Evolutionary conservation across 2,888 invertebrate species (phyloP).

Genomic region (Protonemura montana): DNA sequence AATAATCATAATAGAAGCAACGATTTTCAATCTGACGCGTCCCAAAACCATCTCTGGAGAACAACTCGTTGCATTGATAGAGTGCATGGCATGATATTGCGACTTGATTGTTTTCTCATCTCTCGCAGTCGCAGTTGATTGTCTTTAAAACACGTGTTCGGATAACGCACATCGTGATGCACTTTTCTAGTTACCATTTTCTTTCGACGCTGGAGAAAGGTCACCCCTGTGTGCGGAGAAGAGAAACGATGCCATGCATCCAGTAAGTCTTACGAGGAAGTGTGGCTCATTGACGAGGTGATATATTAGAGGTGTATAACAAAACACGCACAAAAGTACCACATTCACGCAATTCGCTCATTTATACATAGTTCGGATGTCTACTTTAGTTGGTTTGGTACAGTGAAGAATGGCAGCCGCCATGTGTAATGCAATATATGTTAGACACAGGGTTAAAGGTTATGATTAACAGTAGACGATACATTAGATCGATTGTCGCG

Average conservation of each 20-base stretch:
- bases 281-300: not conserved
- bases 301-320: not conserved
- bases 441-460: not conserved
- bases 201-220: not conserved
- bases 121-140: not conserved
- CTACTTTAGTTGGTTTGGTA: not conserved
- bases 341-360: slow-evolving; percentile 7
- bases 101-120: not conserved
- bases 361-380: not conserved
- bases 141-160: slow-evolving; percentile 5
- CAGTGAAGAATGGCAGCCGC: not conserved
- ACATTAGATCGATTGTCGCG: slow-evolving; percentile 12
- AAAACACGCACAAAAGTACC: not conserved
- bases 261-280: not conserved
- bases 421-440: not conserved
- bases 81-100: not conserved
- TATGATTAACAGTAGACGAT: not conserved
- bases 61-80: slow-evolving; percentile 17
- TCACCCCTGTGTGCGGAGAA: not conserved
- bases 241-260: slow-evolving; percentile 13
- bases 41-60: slow-evolving; percentile 19
- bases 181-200: not conserved
- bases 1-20: not conserved
- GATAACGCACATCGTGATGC: not conserved
- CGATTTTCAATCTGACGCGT: slow-evolving; percentile 43